A percentile compares a stretch with the other conserved stretches of the same genome.
phyloP scores from a whole-genome alignment of 2,113 vertebrate species.

The Canis aureus region DNA sequence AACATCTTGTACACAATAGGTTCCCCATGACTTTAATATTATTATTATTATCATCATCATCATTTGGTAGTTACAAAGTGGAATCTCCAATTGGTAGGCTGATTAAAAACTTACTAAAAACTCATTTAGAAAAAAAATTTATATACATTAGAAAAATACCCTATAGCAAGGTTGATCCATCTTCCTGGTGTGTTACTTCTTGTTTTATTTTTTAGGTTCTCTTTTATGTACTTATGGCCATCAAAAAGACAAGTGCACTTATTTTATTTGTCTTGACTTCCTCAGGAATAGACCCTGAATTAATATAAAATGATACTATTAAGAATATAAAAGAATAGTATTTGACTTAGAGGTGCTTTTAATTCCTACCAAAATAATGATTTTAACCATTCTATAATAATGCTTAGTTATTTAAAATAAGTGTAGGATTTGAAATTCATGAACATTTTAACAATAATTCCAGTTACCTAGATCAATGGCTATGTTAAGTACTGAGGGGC shows the following conservation, averaged over 20 bases:
- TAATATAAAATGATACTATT: neutral
- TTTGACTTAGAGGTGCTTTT: neutral
- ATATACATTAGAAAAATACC: neutral
- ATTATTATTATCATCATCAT: neutral
- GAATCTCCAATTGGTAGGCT: neutral
- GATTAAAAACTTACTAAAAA: neutral
- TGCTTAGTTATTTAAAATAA: slow-evolving; percentile 4
- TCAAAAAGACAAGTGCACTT: neutral
- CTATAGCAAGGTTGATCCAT: neutral
- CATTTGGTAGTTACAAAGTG: neutral
- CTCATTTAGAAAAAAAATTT: neutral
- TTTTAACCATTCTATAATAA: neutral
- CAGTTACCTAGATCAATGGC: neutral
- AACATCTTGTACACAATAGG: neutral
- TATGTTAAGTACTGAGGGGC: neutral
- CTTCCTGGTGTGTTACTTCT: neutral
- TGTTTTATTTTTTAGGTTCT: neutral
- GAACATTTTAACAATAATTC: neutral
- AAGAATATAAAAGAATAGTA: neutral
- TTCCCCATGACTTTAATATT: neutral
- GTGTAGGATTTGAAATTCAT: neutral
- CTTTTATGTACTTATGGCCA: neutral
- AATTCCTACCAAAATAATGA: neutral
- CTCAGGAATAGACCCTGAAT: neutral
- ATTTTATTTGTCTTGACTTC: neutral